These are phyloP conservation scores for Apistogramma diplotaenia DNA, from an alignment of 2,113 vertebrate genomes.

Conservation along the genomic window DNA sequence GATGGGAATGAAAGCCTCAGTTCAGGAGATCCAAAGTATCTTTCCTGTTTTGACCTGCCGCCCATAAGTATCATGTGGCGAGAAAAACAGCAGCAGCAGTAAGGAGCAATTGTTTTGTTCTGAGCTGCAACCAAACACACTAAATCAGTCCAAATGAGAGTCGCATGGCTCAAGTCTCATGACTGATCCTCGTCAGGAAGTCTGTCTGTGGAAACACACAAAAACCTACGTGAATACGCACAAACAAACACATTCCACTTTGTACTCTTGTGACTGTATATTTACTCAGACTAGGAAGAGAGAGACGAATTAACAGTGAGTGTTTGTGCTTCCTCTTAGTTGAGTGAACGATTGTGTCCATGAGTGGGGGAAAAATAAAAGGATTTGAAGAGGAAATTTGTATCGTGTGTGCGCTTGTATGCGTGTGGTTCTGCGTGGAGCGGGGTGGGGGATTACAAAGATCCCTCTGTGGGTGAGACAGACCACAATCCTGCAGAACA, in stretches of 20 bases:
- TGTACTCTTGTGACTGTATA: not conserved
- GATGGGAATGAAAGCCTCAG: slow-evolving; percentile 30
- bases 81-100: slow-evolving; percentile 27
- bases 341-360: slow-evolving; percentile 3
- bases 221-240: slow-evolving; percentile 15
- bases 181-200: slow-evolving; percentile 44
- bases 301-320: not conserved
- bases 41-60: slow-evolving; percentile 7
- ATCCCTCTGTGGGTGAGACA: slow-evolving; percentile 62
- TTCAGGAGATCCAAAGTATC: slow-evolving; percentile 11
- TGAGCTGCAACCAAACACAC: slow-evolving; percentile 44
- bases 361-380: not conserved
- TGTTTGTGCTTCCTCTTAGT: not conserved
- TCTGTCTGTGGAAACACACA: slow-evolving; percentile 21
- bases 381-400: not conserved
- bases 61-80: slow-evolving; percentile 5
- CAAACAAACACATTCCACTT: slow-evolving; percentile 1
- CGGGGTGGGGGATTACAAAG: slow-evolving; percentile 50
- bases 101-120: slow-evolving; percentile 43
- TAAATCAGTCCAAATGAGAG: slow-evolving; percentile 63
- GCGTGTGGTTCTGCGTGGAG: not conserved
- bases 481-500: slow-evolving; percentile 62
- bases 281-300: not conserved
- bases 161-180: slow-evolving; percentile 65
- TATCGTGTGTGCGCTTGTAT: not conserved